These are phyloP conservation scores for Porites rus DNA, from an alignment of 92 coral and sea anemone species.

Conservation along the genomic window DNA sequence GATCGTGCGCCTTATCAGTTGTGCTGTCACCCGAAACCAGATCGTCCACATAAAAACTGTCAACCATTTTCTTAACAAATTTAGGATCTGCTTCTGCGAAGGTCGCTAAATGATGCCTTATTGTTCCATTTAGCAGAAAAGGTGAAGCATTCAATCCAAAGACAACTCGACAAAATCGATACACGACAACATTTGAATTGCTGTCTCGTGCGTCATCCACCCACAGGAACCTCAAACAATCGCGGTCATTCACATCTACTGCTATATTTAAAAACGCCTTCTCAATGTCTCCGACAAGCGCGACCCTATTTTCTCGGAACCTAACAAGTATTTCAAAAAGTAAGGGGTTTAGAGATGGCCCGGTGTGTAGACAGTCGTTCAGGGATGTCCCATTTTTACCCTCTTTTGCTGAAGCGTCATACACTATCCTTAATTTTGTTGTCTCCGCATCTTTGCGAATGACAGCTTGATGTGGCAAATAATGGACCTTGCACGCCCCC, in stretches of 20 bases:
- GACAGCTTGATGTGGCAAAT: conserved; percentile 52
- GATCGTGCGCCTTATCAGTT: neutral
- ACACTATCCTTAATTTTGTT: conserved; percentile 53
- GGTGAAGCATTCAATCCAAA: conserved; percentile 40
- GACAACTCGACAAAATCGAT: conserved; percentile 36
- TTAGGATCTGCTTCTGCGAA: conserved; percentile 47
- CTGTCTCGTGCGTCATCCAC: conserved; percentile 42
- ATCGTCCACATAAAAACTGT: conserved; percentile 57
- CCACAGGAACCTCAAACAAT: conserved; percentile 59
- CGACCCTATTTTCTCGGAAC: conserved; percentile 48
- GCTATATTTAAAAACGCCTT: conserved; percentile 54
- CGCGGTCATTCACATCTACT: conserved; percentile 43
- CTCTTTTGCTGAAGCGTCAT: conserved; percentile 49
- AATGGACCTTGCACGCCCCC: conserved; percentile 18
- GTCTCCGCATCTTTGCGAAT: conserved; percentile 54
- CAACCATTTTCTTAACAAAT: conserved; percentile 23
- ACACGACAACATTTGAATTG: conserved; percentile 8
- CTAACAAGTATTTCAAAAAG: conserved; percentile 36
- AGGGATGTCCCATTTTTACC: conserved; percentile 34
- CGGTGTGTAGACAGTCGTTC: conserved; percentile 61
- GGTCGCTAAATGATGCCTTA: neutral
- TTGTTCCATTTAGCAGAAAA: conserved; percentile 22
- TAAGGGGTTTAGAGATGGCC: conserved; percentile 40
- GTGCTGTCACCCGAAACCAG: conserved; percentile 33
- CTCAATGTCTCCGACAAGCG: conserved; percentile 53